A percentile compares a stretch with the other conserved stretches of the same genome.
phyloP scores from a whole-genome alignment of 1,140 invertebrate genomes.

The Lepidostoma basale region DNA sequence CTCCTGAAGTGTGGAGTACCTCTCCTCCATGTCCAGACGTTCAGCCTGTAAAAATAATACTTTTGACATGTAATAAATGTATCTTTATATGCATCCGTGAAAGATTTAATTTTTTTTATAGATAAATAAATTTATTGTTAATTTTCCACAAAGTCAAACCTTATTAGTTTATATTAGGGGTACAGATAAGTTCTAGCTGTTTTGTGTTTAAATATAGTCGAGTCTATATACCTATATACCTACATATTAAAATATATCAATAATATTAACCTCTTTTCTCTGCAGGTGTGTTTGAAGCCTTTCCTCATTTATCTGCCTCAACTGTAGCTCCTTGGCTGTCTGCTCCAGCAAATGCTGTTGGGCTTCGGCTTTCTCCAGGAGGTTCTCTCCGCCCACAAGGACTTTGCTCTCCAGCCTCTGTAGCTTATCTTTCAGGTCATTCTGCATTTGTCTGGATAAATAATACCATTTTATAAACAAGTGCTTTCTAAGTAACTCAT shows the following conservation, averaged over 20 bases:
- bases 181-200: no score
- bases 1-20: slow-evolving; percentile 92
- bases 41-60: slow-evolving; percentile 82
- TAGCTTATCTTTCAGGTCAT: slow-evolving; percentile 83
- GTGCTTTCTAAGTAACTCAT: no score
- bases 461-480: slow-evolving; percentile 7
- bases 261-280: slow-evolving; percentile 87
- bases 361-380: slow-evolving; percentile 95
- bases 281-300: slow-evolving; percentile 80
- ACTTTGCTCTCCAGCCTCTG: slow-evolving; percentile 93
- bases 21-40: slow-evolving; percentile 93
- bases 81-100: no score
- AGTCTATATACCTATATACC: no score
- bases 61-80: no score
- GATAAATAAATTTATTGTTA: no score
- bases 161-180: no score
- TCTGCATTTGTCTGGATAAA: slow-evolving; percentile 70
- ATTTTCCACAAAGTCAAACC: no score
- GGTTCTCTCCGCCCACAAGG: slow-evolving; percentile 96
- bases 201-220: no score
- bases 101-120: no score
- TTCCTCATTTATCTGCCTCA: slow-evolving; percentile 80
- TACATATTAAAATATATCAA: no score
- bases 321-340: slow-evolving; percentile 88
- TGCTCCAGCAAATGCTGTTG: slow-evolving; percentile 91